Evolutionary conservation across 2,888 invertebrate genomes (phyloP).

Genomic region (Elegia similella): DNA sequence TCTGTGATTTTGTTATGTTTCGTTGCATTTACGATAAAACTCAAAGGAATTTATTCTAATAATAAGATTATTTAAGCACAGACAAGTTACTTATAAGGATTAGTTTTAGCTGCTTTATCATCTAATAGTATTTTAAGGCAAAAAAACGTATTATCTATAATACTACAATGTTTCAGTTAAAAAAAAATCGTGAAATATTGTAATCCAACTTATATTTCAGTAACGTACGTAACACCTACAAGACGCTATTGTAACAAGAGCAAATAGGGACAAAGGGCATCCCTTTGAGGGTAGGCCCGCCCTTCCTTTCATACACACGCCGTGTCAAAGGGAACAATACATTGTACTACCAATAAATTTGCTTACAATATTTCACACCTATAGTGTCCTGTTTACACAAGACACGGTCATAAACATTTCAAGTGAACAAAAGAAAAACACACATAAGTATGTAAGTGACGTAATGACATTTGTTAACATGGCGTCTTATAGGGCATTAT

Average conservation of each 20-base stretch:
- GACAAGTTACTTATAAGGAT: no score
- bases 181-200: neutral
- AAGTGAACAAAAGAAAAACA: conserved; percentile 72
- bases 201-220: neutral
- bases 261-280: conserved; percentile 10
- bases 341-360: conserved; percentile 69
- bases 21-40: neutral
- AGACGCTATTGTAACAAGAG: conserved; percentile 8
- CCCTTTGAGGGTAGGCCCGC: conserved; percentile 33
- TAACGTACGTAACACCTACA: neutral
- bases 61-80: no score
- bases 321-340: conserved; percentile 57
- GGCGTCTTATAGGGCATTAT: conserved; percentile 50
- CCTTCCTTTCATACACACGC: conserved; percentile 41
- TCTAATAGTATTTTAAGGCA: no score
- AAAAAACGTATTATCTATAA: neutral
- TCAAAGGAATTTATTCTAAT: neutral
- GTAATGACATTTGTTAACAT: conserved; percentile 59
- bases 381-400: conserved; percentile 77
- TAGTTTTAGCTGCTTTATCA: no score
- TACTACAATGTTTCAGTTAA: no score
- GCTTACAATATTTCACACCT: conserved; percentile 76
- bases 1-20: neutral
- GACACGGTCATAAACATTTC: conserved; percentile 74
- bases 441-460: conserved; percentile 59